Percentiles rank a stretch among this genome's conserved stretches.
phyloP scores from a whole-genome alignment of 1,140 invertebrate species.

The Drosophila ficusphila region DNA sequence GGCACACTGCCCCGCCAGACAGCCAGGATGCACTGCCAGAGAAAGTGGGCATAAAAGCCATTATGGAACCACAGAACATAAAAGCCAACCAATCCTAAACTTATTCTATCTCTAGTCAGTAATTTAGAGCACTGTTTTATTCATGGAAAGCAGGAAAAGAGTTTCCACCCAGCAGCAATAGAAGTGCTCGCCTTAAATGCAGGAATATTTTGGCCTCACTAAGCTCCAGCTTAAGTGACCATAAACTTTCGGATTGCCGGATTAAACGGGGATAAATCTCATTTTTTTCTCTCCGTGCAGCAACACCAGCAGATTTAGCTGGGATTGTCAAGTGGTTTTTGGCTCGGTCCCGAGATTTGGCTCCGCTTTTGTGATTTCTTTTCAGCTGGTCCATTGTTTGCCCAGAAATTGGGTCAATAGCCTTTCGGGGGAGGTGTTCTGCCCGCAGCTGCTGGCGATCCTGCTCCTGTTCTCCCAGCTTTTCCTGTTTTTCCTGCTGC shows the following conservation, averaged over 20 bases:
- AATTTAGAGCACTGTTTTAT: no score
- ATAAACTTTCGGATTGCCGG: constrained; percentile 17
- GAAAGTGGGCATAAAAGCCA: neutral
- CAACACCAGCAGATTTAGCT: constrained; percentile 20
- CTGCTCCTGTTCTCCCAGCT: constrained; percentile 15
- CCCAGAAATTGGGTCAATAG: constrained; percentile 71
- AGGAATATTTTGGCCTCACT: neutral
- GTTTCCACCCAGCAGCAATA: no score
- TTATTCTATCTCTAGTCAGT: no score
- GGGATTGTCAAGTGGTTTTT: constrained; percentile 72
- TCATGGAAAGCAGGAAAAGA: no score
- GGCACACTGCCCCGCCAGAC: constrained; percentile 44
- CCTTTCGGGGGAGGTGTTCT: constrained; percentile 33
- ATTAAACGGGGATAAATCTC: constrained; percentile 13
- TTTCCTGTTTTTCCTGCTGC: neutral
- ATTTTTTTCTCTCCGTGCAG: constrained; percentile 22
- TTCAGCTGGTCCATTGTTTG: constrained; percentile 64
- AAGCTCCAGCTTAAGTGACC: constrained; percentile 6
- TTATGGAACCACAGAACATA: no score
- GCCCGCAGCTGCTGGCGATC: constrained; percentile 7
- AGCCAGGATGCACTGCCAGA: constrained; percentile 9
- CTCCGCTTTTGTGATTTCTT: constrained; percentile 52
- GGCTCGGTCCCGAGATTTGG: constrained; percentile 42
- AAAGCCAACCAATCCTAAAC: no score
- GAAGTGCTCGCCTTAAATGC: neutral